Evolutionary conservation across 1,140 invertebrate species (phyloP), one percentile per base, ranked within the genome.

Genomic region (Drosophila teissieri): DNA sequence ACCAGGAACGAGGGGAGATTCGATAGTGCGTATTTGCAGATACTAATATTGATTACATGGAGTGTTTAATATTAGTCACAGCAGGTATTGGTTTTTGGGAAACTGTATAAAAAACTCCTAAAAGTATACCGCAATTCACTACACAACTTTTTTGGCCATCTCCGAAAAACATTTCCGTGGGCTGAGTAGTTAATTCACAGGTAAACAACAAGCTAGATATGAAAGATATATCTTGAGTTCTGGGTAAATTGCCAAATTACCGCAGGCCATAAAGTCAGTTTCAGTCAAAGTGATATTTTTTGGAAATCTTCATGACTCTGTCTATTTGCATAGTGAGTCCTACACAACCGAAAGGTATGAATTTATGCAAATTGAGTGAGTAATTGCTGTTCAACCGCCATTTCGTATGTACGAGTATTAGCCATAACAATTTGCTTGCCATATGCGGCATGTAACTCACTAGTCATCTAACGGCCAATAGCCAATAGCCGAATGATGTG

Each of bases 371-470:
- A 60, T 70, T 34, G 48, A 42, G 62, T 82, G 82, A 85, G 67
- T 51, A 73, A 84, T 80, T 62, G 31, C 27, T 60, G 19, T 45
- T 24, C 24, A 55, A 24, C 56, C 62, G 19, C 60, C 48, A 57
- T 56, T 36, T 65, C 44, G 63, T 61, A 54, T 55, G 45, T 49
- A n/a, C n/a, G n/a, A n/a, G n/a, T n/a, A 65, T 61, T 67, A 68
- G n/a, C 63, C 61, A 73, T 76, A 77, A 55, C 57, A 54, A 81
- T 85, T 85, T 78, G 64, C 67, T 64, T 75, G 78, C 81, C 82
- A 58, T 63, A 70, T 64, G 62, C 37, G 45, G 17, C 19, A 14
- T 34, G 17, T 39, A 37, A 10, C 27, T 46, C 17, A 45, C 49
- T 52, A 45, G 49, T 58, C 61, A 62, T 69, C 76, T 83, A 83